These are phyloP conservation scores for Oppia nitens DNA, from an alignment of 1,140 invertebrate species.

Conservation along the genomic window DNA sequence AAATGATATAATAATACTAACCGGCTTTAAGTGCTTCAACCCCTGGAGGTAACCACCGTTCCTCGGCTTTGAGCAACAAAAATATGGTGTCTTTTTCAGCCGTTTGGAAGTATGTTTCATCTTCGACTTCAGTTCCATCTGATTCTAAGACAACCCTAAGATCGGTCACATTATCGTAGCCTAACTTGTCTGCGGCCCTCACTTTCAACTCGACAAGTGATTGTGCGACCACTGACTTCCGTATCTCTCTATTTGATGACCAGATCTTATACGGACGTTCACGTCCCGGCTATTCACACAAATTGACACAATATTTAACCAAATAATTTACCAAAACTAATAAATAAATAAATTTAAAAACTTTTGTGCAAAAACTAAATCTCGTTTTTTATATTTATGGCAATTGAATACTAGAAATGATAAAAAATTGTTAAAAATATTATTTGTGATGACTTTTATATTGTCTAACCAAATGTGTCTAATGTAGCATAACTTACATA, in stretches of 20 bases:
- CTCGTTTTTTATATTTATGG: too few species aligned
- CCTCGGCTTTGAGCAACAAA: conserved; percentile 62
- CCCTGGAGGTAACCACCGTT: conserved; percentile 68
- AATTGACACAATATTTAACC: background rate
- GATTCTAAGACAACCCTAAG: conserved; percentile 64
- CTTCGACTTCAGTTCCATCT: conserved; percentile 86
- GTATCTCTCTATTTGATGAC: conserved; percentile 80
- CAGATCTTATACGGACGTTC: conserved; percentile 94
- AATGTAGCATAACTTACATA: too few species aligned
- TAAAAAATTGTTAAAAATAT: too few species aligned
- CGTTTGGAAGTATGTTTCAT: conserved; percentile 79
- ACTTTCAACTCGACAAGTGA: conserved; percentile 77
- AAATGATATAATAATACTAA: conserved; percentile 33
- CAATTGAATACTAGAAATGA: too few species aligned
- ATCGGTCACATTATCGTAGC: conserved; percentile 42
- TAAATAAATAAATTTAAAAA: background rate
- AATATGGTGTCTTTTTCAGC: conserved; percentile 76
- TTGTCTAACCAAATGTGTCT: too few species aligned
- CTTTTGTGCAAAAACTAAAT: too few species aligned
- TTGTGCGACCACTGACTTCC: conserved; percentile 79
- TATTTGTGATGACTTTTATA: too few species aligned
- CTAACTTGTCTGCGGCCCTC: conserved; percentile 64
- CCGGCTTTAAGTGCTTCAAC: conserved; percentile 81
- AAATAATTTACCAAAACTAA: background rate
- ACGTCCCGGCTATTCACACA: conserved; percentile 21